Conservation (phyloP, 2,888 invertebrate species). For the Rhabditoides inermis region DNA sequence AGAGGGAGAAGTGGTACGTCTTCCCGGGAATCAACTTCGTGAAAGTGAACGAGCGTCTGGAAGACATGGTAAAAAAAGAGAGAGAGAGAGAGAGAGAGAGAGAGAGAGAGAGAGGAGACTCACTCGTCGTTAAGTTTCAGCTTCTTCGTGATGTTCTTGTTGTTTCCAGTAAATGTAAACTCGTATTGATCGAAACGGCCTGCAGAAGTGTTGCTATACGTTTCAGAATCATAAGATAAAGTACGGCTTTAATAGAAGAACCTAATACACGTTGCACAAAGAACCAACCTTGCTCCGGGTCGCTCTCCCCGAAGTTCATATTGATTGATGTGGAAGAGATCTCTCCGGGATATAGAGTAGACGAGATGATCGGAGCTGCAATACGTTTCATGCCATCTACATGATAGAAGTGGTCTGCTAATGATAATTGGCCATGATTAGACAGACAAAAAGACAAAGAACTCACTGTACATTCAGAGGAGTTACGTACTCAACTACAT, state of each 20-base stretch:
- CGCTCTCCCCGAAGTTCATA: constrained; percentile 48
- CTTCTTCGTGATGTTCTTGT: constrained; percentile 46
- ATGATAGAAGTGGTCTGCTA: no score
- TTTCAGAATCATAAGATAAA: not conserved
- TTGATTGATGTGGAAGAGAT: constrained; percentile 49
- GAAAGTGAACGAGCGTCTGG: constrained; percentile 47
- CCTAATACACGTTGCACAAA: not conserved
- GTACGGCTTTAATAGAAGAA: no score
- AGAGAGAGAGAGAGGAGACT: constrained; percentile 8
- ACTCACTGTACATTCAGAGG: not conserved
- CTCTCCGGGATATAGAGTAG: constrained; percentile 46
- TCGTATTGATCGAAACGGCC: constrained; percentile 44
- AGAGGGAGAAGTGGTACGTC: constrained; percentile 44
- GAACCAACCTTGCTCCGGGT: constrained; percentile 32
- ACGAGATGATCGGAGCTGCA: constrained; percentile 47
- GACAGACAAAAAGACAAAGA: not conserved
- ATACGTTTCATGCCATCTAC: no score
- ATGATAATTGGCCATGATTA: not conserved
- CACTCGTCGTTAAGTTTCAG: constrained; percentile 41
- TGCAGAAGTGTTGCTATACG: not conserved
- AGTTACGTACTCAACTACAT: not conserved
- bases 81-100: not conserved
- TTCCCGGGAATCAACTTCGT: constrained; percentile 50
- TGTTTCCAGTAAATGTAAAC: constrained; percentile 39
- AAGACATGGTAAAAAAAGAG: constrained; percentile 6